Evolutionary conservation across 2,888 invertebrate species (phyloP), one percentile per base, ranked within the genome.

Genomic region (Macaria liturata): DNA sequence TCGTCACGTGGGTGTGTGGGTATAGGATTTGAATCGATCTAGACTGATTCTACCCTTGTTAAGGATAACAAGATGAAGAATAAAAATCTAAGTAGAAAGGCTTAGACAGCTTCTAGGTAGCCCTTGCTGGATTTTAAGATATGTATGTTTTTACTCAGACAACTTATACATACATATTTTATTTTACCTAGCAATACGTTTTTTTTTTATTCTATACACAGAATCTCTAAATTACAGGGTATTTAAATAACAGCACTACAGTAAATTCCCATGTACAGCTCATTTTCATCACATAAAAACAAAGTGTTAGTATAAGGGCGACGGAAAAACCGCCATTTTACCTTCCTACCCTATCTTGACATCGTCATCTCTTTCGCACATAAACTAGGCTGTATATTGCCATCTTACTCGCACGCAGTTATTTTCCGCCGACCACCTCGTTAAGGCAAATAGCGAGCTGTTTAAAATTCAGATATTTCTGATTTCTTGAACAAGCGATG

Each of bases 211-310:
- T 20, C 20, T 20, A 20, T 20, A 20, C 20, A 20, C 20, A 20
- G 20, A 20, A 20, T 20, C 1, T 20, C 20, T 20, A 20, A 20
- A 1, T 20, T 66, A 64, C 66, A 68, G 59, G 20, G 40, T 62
- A 49, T 63, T 64, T 20, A 49, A 71, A 67, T 59, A 63, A 68
- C 70, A 54, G 68, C 54, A 59, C 54, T 37, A 54, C 67, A 60
- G 64, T 71, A 70, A 70, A 72, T 69, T 62, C 65, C 65, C 45
- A 59, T 57, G 56, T 57, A 70, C 73, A 74, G 68, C 71, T 74
- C 72, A 75, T 78, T 79, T 76, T 77, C 78, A 76, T 76, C 70
- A 70, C 71, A 77, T 79, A 74, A 80, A 80, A 78, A 64, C 60
- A 46, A 74, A 75, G 62, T 67, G 63, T 59, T 55, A 51, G 64